Evolutionary conservation across 2,113 vertebrate genomes (phyloP).

Genomic region (Rhodinocichla rosea): DNA sequence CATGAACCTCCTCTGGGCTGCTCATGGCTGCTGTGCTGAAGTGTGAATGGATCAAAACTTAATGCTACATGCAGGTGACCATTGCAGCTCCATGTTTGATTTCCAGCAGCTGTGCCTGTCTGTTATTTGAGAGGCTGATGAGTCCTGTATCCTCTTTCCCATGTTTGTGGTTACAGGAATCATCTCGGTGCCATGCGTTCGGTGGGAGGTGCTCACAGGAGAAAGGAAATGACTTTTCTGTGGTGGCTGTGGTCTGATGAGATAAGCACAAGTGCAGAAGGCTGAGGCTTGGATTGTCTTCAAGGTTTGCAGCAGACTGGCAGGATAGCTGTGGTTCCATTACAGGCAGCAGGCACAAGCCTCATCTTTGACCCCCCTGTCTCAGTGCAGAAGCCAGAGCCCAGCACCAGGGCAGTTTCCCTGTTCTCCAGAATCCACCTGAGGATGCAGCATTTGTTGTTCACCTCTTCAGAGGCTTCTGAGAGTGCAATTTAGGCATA

Average conservation of each 20-base stretch:
- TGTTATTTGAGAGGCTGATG: not conserved
- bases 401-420: not conserved
- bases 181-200: accelerated
- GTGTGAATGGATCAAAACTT: not conserved
- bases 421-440: not conserved
- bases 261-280: slow-evolving; percentile 25
- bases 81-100: not conserved
- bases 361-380: not conserved
- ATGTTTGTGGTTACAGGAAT: not conserved
- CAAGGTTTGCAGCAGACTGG: not conserved
- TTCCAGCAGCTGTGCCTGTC: not conserved
- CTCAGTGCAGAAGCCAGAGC: not conserved
- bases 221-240: not conserved
- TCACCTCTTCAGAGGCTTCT: not conserved
- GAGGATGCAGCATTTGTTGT: not conserved
- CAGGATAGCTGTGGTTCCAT: not conserved
- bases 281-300: not conserved
- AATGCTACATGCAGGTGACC: not conserved
- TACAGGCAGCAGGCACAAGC: not conserved
- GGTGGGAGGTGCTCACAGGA: not conserved
- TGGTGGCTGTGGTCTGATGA: not conserved
- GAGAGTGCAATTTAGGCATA: not conserved
- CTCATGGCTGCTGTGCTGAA: not conserved
- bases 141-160: not conserved
- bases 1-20: not conserved